Evolutionary conservation across 1,140 invertebrate species (phyloP), one percentile per base, ranked within the genome.

Genomic region (Berghia stephanieae): DNA sequence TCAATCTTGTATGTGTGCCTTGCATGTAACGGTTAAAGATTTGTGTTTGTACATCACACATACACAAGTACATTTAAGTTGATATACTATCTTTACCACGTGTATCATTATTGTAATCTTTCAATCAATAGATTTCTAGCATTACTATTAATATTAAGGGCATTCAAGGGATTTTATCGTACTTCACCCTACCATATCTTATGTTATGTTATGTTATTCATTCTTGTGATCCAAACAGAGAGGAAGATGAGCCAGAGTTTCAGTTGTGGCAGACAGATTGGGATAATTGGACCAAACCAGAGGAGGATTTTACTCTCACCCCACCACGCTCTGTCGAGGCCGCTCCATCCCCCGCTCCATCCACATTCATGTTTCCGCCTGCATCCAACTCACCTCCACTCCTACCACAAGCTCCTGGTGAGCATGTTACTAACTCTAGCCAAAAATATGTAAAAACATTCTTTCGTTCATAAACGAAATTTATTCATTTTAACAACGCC

Each of bases 191-290:
- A 55, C 3, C 16, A 63, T 36, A 16, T 5, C 3, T 66, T 46
- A 34, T 8, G 16, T 42, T 3, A 18, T 38, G 10, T 60, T 78
- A 27, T 43, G 34, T 8, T 42, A 52, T 24, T 69, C 3, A 42
- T 69, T 75, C 43, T 43, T 40, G 40, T 60, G n/a, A 79, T 67
- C 1, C 27, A 31, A 66, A 18, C 80, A 85, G 84, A 46, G 77
- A 83, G 36, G 80, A 77, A 21, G 76, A 78, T 16, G 76, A 83
- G 40, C 75, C 77, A 36, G 82, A 81, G 52, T 78, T 84, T 10
- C 77, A 78, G 42, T 70, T 83, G 36, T 84, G 84, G 84, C 72
- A 79, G 44, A 79, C 79, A 36, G 78, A 83, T 24, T 81, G 79
- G 71, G 77, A 81, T 24, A 79, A 75, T 31, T 75, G 57, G 73